phyloP scores from a whole-genome alignment of 1,140 invertebrate genomes.

The Lepidostoma basale region DNA sequence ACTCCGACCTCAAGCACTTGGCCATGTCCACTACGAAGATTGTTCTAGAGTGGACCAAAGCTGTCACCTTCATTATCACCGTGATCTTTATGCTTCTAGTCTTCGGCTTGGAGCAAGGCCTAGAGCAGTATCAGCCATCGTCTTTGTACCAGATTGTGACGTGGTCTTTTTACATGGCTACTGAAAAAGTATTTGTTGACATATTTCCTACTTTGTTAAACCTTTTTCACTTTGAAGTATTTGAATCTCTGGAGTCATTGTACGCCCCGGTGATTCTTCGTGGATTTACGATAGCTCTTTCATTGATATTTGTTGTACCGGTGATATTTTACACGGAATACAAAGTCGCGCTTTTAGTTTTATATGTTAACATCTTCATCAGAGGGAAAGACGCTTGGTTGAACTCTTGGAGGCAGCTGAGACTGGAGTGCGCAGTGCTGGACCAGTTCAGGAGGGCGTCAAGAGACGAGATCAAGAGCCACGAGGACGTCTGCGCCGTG shows the following conservation, averaged over 20 bases:
- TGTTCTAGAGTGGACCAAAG: conserved; percentile 82
- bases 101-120: conserved; percentile 75
- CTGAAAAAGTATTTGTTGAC: conserved; percentile 74
- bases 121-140: conserved; percentile 75
- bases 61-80: conserved; percentile 79
- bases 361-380: conserved; percentile 74
- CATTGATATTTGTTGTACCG: conserved; percentile 61
- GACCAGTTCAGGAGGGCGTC: conserved; percentile 70
- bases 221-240: conserved; percentile 63
- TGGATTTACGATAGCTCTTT: conserved; percentile 62
- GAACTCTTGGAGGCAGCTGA: conserved; percentile 62
- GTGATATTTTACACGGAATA: conserved; percentile 64
- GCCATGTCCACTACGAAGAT: conserved; percentile 84
- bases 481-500: conserved; percentile 78
- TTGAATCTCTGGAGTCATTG: conserved; percentile 71
- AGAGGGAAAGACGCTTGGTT: conserved; percentile 66
- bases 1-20: conserved; percentile 75
- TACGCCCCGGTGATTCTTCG: conserved; percentile 70
- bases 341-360: conserved; percentile 63
- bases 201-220: conserved; percentile 64
- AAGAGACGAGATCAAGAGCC: conserved; percentile 66
- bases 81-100: conserved; percentile 78
- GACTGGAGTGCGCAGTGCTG: conserved; percentile 65
- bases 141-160: conserved; percentile 59
- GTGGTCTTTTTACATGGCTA: conserved; percentile 72